Percentiles rank a stretch among this genome's conserved stretches.
These are phyloP conservation scores for Apus apus DNA, from an alignment of 2,113 vertebrate species.

Conservation along the genomic window DNA sequence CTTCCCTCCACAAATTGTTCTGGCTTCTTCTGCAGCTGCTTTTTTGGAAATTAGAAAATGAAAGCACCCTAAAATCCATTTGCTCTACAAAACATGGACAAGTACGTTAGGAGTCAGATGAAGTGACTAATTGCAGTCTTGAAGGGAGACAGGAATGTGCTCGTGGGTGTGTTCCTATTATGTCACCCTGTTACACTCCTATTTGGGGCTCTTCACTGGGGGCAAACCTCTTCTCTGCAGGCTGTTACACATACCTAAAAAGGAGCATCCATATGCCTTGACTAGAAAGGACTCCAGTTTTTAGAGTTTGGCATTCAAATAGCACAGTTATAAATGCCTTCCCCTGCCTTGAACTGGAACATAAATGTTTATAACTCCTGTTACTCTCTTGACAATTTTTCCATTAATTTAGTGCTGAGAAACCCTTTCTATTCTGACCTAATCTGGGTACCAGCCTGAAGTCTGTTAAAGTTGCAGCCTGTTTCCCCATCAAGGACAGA, in stretches of 20 bases:
- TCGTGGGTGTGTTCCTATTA: background rate
- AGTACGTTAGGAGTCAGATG: background rate
- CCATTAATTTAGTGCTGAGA: background rate
- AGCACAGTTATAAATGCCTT: background rate
- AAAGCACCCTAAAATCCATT: background rate
- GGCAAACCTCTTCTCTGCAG: background rate
- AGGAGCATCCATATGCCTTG: background rate
- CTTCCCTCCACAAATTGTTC: background rate
- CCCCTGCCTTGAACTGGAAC: background rate
- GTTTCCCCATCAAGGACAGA: background rate
- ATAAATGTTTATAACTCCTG: slow-evolving; percentile 37
- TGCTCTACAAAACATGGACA: background rate
- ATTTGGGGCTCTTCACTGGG: background rate
- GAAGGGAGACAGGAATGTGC: background rate
- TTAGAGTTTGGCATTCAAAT: background rate
- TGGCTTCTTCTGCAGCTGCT: background rate
- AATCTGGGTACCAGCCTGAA: background rate
- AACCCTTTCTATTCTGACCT: slow-evolving; percentile 8
- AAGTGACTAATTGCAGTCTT: background rate
- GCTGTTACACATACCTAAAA: background rate
- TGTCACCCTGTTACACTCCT: background rate
- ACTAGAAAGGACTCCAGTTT: background rate
- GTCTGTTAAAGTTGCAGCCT: background rate
- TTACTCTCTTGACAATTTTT: background rate
- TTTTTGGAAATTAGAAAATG: background rate